Base-by-base conservation (phyloP, 2,888 invertebrate genomes). In the Leptopterna dolabrata region DNA sequence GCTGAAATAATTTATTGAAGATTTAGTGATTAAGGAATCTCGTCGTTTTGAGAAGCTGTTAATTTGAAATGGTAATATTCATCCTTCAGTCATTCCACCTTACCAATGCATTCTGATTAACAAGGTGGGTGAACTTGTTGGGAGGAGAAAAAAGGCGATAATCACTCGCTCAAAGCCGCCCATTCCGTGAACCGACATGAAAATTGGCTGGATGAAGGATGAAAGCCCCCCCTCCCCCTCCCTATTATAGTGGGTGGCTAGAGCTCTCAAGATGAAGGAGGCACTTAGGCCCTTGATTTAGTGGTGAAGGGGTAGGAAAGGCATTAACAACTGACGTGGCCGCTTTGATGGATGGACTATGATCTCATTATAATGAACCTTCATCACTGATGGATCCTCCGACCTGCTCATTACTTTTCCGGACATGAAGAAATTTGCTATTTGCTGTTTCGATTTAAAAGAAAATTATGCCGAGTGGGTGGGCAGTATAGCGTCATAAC, bases 291-390 rank as follows among this genome's bases (percentile, higher is more conserved):
- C 14, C 47, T 78, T 78, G 78, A 78, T 78, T 78, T 78, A 78
- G 45, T 78, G 45, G 41, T 13, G n/a, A 45, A n/a, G 27, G 78
- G 45, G 24, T 27, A 45, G 78, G 78, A 27, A 83, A 70, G 14
- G 30, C 83, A 83, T 83, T 83, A 63, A 63, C 70, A 19, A 43
- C 63, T 70, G 83, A 70, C 70, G 70, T 36, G 83, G 83, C n/a
- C 78, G 83, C 83, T 70, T 83, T 83, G 83, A 83, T 83, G 83
- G 70, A 83, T 83, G 83, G 63, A 11, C 83, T 70, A 41, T 70
- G 83, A 83, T 83, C 70, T 70, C 41, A 19, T 27, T 30, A 63
- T 83, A 83, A 83, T 83, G 70, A 83, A 83, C 83, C 41, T 27
- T 24, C 78, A 27, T 27, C 78, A 63, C 63, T 4, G 24, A n/a